phyloP scores from a whole-genome alignment of 2,113 vertebrate species.

The Gyps fulvus region DNA sequence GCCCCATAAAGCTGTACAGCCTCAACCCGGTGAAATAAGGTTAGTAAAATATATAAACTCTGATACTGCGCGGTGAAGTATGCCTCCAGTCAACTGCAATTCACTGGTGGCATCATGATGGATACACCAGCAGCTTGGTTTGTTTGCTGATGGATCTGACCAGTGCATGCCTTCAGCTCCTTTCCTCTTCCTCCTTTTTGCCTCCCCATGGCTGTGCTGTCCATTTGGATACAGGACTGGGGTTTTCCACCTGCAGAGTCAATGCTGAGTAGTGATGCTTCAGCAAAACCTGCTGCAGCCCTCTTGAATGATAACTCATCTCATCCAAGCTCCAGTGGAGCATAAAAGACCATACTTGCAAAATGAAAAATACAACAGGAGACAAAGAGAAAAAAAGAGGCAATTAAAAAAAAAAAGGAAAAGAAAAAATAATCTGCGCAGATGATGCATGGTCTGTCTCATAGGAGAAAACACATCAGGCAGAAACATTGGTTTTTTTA shows the following conservation, averaged over 20 bases:
- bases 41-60: constrained; percentile 58
- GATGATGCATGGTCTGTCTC: neutral
- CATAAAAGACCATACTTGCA: neutral
- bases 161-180: neutral
- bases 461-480: neutral
- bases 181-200: neutral
- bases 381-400: neutral
- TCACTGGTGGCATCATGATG: neutral
- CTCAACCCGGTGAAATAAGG: constrained; percentile 59
- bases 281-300: neutral
- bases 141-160: neutral
- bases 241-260: neutral
- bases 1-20: constrained; percentile 41
- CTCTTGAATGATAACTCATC: neutral
- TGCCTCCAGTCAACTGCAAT: constrained; percentile 48
- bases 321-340: neutral
- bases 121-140: neutral
- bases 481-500: neutral
- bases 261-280: neutral
- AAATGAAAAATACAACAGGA: neutral
- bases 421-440: neutral
- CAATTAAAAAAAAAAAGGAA: neutral
- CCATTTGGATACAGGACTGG: neutral
- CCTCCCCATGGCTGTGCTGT: neutral
- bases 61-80: neutral